A percentile compares a stretch with the other conserved stretches of the same genome.
Evolutionary conservation across 2,797 vertebrate species (phyloP).

Genomic region (Sebastes taczanowskii): DNA sequence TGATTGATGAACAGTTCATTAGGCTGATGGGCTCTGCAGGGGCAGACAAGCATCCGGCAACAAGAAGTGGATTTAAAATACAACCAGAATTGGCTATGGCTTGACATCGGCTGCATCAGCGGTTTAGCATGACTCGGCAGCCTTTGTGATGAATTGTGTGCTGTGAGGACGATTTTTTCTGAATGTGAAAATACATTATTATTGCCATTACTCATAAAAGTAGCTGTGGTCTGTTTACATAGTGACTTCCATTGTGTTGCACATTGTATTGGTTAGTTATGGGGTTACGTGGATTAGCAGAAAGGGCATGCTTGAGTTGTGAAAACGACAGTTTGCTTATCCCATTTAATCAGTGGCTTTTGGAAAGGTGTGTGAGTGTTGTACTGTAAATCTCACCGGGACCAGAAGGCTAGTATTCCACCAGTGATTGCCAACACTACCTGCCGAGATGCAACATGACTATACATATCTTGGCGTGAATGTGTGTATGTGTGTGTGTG

Average conservation of each 20-base stretch:
- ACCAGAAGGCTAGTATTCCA: slow-evolving; percentile 47
- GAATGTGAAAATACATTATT: background rate
- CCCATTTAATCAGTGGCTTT: slow-evolving; percentile 27
- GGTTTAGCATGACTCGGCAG: slow-evolving; percentile 24
- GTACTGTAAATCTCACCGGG: slow-evolving; percentile 47
- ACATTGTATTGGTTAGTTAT: background rate
- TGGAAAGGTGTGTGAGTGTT: slow-evolving; percentile 26
- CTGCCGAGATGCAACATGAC: slow-evolving; percentile 20
- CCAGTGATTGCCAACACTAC: slow-evolving; percentile 31
- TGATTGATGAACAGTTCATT: slow-evolving; percentile 78
- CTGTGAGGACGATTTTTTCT: background rate
- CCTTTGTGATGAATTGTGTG: background rate
- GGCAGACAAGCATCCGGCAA: slow-evolving; percentile 32
- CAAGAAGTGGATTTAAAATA: slow-evolving; percentile 50
- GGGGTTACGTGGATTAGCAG: slow-evolving; percentile 11
- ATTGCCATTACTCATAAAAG: background rate
- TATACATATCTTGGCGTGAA: background rate
- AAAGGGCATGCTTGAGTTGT: background rate
- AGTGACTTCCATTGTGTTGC: background rate
- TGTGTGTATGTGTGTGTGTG: slow-evolving; percentile 1
- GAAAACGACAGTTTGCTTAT: background rate
- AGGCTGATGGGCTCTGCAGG: slow-evolving; percentile 68
- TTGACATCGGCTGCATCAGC: slow-evolving; percentile 21
- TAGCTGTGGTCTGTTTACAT: background rate
- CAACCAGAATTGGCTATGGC: slow-evolving; percentile 26